Percentiles rank a stretch among this genome's conserved stretches.
phyloP scores from a whole-genome alignment of 2,797 vertebrate genomes.

The Hypotaenidia philippensis region DNA sequence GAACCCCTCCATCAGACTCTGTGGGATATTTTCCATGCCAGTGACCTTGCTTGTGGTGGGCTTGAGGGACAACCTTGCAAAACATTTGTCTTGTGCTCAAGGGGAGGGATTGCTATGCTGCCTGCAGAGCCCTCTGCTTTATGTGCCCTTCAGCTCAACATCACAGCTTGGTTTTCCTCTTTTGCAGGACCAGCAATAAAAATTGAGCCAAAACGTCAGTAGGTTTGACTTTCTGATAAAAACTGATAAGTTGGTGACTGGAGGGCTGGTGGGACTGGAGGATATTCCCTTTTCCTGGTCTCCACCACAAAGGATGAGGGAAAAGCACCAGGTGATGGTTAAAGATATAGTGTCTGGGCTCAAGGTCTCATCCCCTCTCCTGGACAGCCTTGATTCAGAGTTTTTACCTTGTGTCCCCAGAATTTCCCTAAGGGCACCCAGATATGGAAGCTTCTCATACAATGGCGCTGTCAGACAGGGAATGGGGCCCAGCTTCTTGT shows the following conservation, averaged over 20 bases:
- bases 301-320: not conserved
- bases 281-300: not conserved
- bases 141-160: rapidly evolving
- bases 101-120: not conserved
- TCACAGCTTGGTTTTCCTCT: not conserved
- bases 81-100: not conserved
- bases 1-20: not conserved
- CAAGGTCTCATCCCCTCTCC: rapidly evolving
- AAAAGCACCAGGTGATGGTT: not conserved
- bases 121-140: not conserved
- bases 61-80: rapidly evolving
- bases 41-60: rapidly evolving
- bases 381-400: rapidly evolving
- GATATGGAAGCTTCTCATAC: not conserved
- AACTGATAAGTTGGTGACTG: not conserved
- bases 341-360: not conserved
- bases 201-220: not conserved
- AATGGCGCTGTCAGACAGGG: not conserved
- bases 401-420: not conserved
- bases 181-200: not conserved
- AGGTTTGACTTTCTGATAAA: not conserved
- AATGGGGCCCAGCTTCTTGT: not conserved
- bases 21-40: not conserved
- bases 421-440: not conserved
- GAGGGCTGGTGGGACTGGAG: not conserved